Evolutionary conservation across 2,888 invertebrate species (phyloP), one percentile per base, ranked within the genome.

Genomic region (Parnassius smintheus): DNA sequence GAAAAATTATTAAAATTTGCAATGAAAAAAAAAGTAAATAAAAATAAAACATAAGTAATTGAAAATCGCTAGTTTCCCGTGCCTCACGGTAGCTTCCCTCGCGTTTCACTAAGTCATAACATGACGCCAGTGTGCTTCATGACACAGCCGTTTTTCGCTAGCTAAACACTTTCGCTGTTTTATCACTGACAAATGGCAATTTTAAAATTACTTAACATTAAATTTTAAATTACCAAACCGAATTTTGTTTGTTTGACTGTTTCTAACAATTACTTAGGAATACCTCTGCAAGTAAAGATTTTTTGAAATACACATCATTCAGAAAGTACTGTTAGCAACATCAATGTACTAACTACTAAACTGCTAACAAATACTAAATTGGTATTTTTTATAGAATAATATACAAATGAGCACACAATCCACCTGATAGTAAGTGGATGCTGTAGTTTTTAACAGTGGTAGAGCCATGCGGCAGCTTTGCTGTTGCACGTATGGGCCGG

Each of bases 161-260:
- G 9, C 52, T 58, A 67, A 77, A 75, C 80, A 85, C 85, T 83
- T 83, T 83, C 83, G 77, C 83, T 75, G 58, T 59, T 61, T 66
- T 57, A 63, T 51, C 45, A 51, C 52, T 9, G 35, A 13, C 12
- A 54, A 53, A 53, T 59, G 54, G 13, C 35, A 59, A 45, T 8
- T 57, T 53, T 44, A 56, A 58, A 53, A 53, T 41, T 11, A 53
- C 60, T 61, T 63, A 58, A 9, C 44, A 18, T 58, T 44, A 58
- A 50, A n/a, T 58, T 7, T 58, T 50, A 10, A 13, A 35, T 54
- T 52, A 56, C 58, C 51, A 59, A 56, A 65, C 59, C 8, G 42
- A 11, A 25, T 57, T 50, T 35, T 58, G 58, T 65, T 59, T 57
- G 58, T 70, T 70, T 68, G 67, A 64, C 70, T 68, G 56, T 4